phyloP scores from a whole-genome alignment of 2,113 vertebrate genomes.

The Taurulus bubalis region DNA sequence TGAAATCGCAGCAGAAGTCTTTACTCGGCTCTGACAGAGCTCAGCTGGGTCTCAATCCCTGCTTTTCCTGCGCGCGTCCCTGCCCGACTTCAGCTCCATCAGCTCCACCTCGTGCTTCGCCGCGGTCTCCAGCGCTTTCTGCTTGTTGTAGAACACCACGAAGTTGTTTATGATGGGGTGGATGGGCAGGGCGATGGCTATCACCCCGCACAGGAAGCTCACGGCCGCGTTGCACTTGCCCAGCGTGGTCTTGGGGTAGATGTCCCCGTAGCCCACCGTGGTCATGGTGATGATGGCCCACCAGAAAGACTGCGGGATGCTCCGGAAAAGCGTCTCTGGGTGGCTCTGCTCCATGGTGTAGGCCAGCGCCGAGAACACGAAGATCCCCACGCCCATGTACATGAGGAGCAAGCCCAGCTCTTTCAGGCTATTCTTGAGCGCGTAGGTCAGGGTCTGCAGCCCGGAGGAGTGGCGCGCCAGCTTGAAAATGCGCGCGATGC shows the following conservation, averaged over 20 bases:
- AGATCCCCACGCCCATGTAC: conserved; percentile 97
- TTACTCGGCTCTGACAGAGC: too few species aligned
- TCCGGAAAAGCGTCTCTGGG: conserved; percentile 96
- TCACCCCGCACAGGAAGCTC: conserved; percentile 97
- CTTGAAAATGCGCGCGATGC: conserved; percentile 95
- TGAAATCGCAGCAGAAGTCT: not conserved
- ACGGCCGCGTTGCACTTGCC: conserved; percentile 96
- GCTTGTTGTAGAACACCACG: conserved; percentile 96
- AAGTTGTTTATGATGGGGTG: conserved; percentile 99
- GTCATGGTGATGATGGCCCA: conserved; percentile 99
- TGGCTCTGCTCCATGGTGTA: conserved; percentile 98
- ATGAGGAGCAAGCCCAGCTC: conserved; percentile 95
- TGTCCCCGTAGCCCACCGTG: conserved; percentile 96
- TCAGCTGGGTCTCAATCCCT: conserved; percentile 1
- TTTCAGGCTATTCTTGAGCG: conserved; percentile 95
- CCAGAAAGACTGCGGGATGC: conserved; percentile 99
- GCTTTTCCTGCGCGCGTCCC: conserved; percentile 67
- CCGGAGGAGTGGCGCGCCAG: conserved; percentile 95
- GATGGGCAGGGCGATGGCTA: conserved; percentile 96
- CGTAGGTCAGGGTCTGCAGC: conserved; percentile 94
- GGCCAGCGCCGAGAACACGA: conserved; percentile 95
- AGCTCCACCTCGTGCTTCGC: conserved; percentile 95
- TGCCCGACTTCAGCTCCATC: conserved; percentile 91
- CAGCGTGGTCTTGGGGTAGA: conserved; percentile 97
- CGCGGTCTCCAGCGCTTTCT: conserved; percentile 94